Percentiles rank a stretch among this genome's conserved stretches.
These are phyloP conservation scores for Chitala chitala DNA, from an alignment of 2,113 vertebrate genomes.

Conservation along the genomic window DNA sequence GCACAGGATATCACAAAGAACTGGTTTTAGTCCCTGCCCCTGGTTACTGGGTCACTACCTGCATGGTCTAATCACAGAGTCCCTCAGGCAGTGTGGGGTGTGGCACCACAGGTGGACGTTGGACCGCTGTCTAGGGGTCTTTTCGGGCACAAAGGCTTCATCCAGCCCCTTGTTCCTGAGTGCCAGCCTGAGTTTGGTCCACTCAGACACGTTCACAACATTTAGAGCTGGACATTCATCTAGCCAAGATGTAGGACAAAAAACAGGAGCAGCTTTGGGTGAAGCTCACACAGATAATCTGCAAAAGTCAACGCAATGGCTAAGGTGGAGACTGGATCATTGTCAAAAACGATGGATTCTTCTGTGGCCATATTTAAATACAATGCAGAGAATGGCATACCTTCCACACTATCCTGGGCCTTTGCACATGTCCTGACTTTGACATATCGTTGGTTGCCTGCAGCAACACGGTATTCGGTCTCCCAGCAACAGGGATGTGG, in stretches of 20 bases:
- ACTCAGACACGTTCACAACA: slow-evolving; percentile 42
- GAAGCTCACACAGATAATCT: not conserved
- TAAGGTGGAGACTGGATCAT: not conserved
- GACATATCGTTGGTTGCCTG: slow-evolving; percentile 11
- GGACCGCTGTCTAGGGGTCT: not conserved
- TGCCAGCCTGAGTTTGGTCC: slow-evolving; percentile 22
- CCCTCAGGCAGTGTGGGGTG: not conserved
- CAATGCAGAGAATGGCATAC: slow-evolving; percentile 12
- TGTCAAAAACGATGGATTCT: not conserved
- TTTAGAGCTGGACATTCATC: slow-evolving; percentile 30
- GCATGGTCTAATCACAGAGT: not conserved
- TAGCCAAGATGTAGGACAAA: not conserved
- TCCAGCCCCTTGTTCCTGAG: not conserved
- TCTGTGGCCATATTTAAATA: not conserved
- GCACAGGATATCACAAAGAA: too few relatives aligned
- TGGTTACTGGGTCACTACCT: not conserved
- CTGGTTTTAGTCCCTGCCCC: too few relatives aligned
- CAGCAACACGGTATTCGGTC: slow-evolving; percentile 23
- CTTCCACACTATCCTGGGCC: not conserved
- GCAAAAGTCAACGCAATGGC: not conserved
- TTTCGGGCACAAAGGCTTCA: not conserved
- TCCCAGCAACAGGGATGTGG: slow-evolving; percentile 48
- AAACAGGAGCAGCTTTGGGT: not conserved
- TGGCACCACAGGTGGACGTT: not conserved
- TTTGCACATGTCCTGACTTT: not conserved